Base-by-base conservation (phyloP, 1,140 invertebrate species). In the Aphidius gifuensis region DNA sequence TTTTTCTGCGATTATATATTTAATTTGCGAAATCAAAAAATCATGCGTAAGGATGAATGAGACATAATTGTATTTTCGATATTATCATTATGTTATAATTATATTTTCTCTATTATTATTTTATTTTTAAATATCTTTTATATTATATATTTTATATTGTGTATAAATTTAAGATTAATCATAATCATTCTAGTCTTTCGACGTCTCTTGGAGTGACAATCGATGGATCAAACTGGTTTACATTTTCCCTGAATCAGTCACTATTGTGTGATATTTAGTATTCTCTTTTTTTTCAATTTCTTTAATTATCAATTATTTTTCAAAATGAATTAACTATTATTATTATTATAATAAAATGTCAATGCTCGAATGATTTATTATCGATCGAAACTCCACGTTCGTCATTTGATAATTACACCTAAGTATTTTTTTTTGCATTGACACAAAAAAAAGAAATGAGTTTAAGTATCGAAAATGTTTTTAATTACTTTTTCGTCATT, bases 171-270 rank as follows among this genome's bases (percentile, higher is more conserved):
- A 69, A 64, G 68, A 66, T 69, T 68, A 73, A 69, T 73, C 64
- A 74, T 76, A 75, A 74, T 76, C 71, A 76, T 76, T 77, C 75
- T 77, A 77, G 75, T 77, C 75, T 77, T 71, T 74, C 69, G 71
- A 75, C 69, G 66, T 66, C 68, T 69, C 48, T 47, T 70, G 73
- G 69, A 68, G 73, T 66, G 58, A 61, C 66, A 68, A 75, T 77
- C 68, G 68, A 66, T 60, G 57, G 44, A 58, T 62, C 58, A 57
- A 49, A 62, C 32, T 53, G 60, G 58, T 42, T 44, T 59, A 58
- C 59, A 61, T 47, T 60, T 60, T 50, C 38, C 32, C 45, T 39
- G n/a, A 32, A 48, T 53, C 56, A 50, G 42, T 49, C 50, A 58
- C 32, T 40, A 55, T 45, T 21, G 58, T 64, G 57, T 64, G 59